Percentiles rank a stretch among this genome's conserved stretches.
phyloP scores from a whole-genome alignment of 2,113 vertebrate genomes.

The Forbesichthys papilliferus region DNA sequence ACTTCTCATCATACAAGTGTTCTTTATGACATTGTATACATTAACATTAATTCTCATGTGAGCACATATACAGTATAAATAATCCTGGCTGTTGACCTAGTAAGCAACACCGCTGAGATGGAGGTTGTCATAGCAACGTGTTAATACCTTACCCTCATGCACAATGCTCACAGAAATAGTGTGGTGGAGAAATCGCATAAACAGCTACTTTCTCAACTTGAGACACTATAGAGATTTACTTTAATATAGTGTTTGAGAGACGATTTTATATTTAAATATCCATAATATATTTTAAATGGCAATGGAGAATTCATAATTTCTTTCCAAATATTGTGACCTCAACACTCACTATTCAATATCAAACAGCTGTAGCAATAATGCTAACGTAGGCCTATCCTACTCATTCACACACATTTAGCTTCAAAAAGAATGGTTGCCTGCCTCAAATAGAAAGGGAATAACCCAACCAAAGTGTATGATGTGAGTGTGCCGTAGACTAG shows the following conservation, averaged over 20 bases:
- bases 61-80: background rate
- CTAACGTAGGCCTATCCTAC: slow-evolving; percentile 8
- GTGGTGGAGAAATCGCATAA: slow-evolving; percentile 24
- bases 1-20: background rate
- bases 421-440: slow-evolving; percentile 26
- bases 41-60: slow-evolving; percentile 3
- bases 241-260: slow-evolving; percentile 59
- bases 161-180: slow-evolving; percentile 6
- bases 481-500: slow-evolving; percentile 40
- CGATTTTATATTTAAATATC: slow-evolving; percentile 63
- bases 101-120: background rate
- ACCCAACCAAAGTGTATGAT: slow-evolving; percentile 59
- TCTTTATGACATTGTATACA: background rate
- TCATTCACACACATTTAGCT: slow-evolving; percentile 32
- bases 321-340: slow-evolving; percentile 55
- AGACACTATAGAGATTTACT: slow-evolving; percentile 45
- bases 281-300: slow-evolving; percentile 58
- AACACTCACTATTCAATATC: slow-evolving; percentile 23
- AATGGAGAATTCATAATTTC: slow-evolving; percentile 40
- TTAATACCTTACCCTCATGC: slow-evolving; percentile 13
- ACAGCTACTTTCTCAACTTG: slow-evolving; percentile 23
- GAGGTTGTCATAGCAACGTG: slow-evolving; percentile 9
- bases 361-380: slow-evolving; percentile 59
- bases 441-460: slow-evolving; percentile 33
- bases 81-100: slow-evolving; percentile 3